Evolutionary conservation across 1,140 invertebrate species (phyloP), one percentile per base, ranked within the genome.

Genomic region (Formica selysi): DNA sequence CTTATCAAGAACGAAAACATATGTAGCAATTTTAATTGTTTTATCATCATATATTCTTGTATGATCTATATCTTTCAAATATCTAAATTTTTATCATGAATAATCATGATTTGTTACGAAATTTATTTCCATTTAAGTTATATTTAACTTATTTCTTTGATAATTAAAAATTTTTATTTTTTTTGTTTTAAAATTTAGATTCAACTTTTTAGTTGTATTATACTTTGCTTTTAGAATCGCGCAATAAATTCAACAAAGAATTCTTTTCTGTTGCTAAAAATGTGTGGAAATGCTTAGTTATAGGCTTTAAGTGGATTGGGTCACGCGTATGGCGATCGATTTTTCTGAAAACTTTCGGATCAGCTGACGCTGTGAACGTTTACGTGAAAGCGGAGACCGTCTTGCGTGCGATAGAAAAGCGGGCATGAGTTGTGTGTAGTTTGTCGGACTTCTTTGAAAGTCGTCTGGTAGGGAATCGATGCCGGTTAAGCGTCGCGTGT

Each of bases 381-480:
- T 73, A 36, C 38, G 11, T 73, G 26, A 26, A 64, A 73, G 54
- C 76, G 4, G 44, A 54, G 38, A 80, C 22, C 68, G 44, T 83
- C 26, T 83, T 41, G 68, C 79, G 38, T 73, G 68, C 7, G 54
- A 38, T 3, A 11, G 11, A n/a, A 71, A 83, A 83, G 19, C 51
- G 26, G 19, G 68, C 68, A 51, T 73, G 41, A 10, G 48, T 59
- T 13, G 36, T 19, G 36, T 10, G 8, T 32, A 5, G 51, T 19
- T 38, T 11, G 54, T 71, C 51, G n/a, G 19, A 57, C 54, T 81
- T 83, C 79, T 83, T 83, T 73, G 48, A 65, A 86, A 86, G 54
- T 85, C 38, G 65, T 78, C 64, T 80, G 76, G 16, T 26, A 29
- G n/a, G 29, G 61, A 86, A 80, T 86, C 65, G 64, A 86, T 86